phyloP scores from a whole-genome alignment of 1,140 invertebrate genomes.

The Gonioctena quinquepunctata region DNA sequence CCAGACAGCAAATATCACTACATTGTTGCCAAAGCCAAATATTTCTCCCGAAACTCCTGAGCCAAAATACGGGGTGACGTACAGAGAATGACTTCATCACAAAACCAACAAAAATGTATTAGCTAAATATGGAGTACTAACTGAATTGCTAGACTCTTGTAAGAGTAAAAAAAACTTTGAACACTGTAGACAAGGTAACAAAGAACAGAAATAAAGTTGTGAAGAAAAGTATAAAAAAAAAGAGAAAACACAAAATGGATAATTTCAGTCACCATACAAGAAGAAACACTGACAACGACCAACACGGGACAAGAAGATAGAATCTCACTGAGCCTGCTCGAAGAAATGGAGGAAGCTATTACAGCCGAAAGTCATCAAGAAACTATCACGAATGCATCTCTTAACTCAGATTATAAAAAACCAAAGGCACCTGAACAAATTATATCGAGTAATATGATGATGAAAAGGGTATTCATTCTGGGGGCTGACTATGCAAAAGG shows the following conservation, averaged over 20 bases:
- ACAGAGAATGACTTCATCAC: no score
- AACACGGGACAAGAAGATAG: no score
- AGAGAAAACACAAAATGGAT: no score
- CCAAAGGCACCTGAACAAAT: no score
- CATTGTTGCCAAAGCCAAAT: slow-evolving; percentile 4
- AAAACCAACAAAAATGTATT: not conserved
- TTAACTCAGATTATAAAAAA: no score
- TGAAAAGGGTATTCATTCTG: not conserved
- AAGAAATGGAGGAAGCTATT: no score
- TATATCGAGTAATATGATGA: not conserved
- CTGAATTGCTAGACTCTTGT: slow-evolving; percentile 1
- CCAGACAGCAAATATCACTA: not conserved
- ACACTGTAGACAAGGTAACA: slow-evolving; percentile 1
- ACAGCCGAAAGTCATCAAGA: no score
- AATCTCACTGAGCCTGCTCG: no score
- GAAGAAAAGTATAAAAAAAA: no score
- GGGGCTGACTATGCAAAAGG: not conserved
- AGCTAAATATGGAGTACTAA: not conserved
- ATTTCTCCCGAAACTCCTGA: not conserved
- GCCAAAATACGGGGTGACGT: not conserved
- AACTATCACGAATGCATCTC: no score
- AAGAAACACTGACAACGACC: no score
- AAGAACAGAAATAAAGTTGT: not conserved
- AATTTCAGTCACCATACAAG: no score
- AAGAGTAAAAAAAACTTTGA: not conserved